Conservation (phyloP, 1,140 invertebrate species). For the Apis dorsata region DNA sequence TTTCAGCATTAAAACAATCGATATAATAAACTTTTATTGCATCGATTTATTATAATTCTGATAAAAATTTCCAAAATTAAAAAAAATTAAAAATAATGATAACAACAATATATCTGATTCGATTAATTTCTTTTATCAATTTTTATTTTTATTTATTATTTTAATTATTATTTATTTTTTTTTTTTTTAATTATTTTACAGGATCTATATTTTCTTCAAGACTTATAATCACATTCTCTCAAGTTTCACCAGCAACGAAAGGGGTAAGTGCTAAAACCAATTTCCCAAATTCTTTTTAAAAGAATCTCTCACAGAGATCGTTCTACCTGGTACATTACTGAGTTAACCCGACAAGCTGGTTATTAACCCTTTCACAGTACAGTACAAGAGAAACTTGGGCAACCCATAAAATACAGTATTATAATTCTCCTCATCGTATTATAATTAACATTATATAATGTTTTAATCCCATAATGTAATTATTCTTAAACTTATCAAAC, state of each 20-base stretch:
- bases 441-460: too few relatives aligned
- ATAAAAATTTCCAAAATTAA: background rate
- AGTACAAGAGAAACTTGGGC: background rate
- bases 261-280: background rate
- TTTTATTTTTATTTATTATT: background rate
- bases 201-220: background rate
- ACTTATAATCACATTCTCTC: fast-evolving
- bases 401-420: background rate
- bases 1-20: too few relatives aligned
- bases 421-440: too few relatives aligned
- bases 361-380: background rate
- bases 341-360: constrained; percentile 1
- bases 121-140: background rate
- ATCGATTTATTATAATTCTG: background rate
- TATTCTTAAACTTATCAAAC: too few relatives aligned
- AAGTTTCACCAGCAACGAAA: background rate
- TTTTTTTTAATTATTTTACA: background rate
- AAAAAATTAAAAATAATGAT: background rate
- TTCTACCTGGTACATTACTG: constrained; percentile 7
- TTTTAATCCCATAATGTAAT: too few relatives aligned
- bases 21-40: too few relatives aligned
- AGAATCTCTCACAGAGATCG: background rate
- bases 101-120: background rate
- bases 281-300: background rate
- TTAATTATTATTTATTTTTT: background rate